Base-by-base conservation (phyloP, 2,888 invertebrate species). In the Bombylius discolor region DNA sequence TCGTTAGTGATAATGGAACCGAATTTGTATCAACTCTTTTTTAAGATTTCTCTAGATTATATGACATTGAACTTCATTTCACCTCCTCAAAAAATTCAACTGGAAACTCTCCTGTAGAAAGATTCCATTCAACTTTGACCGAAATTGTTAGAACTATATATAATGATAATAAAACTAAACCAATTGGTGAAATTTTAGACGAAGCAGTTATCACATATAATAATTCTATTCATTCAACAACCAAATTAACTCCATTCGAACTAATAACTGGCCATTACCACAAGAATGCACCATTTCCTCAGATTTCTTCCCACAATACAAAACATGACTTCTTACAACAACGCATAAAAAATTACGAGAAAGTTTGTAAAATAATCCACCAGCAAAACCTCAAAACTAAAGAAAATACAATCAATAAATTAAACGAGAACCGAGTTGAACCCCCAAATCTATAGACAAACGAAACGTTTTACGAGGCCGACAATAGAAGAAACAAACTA, bases 131-230 rank as follows among this genome's bases (percentile, higher is more conserved):
- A n/a, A 61, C 52, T 1, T 14, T 58, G 11, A 56, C 50, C 4
- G 61, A 61, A 56, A 34, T 58, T 9, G 32, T 55, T 31, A 50
- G 61, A 11, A 61, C 58, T 33, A 56, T 60, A 45, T 34, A 57
- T 50, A 52, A 48, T 34, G 33, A 50, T 54, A 53, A 52, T n/a
- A 56, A 53, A 36, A 50, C 48, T 14, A 58, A 58, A 49, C 50
- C 48, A 11, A 47, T 57, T 5, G 44, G 39, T 33, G 58, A 58
- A 47, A 57, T 60, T 12, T 48, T 58, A 49, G 42, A 58, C 42
- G 58, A 61, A 50, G 56, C 53, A 1, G 36, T 56, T 34, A 47
- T 56, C 47, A 58, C 51, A 33, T 47, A 54, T 13, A 52, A 56
- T 7, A 51, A 44, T 23, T 57, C 36, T 3, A 59, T 59, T 8